Evolutionary conservation across 2,113 vertebrate species (phyloP).

Genomic region (Istiophorus platypterus): DNA sequence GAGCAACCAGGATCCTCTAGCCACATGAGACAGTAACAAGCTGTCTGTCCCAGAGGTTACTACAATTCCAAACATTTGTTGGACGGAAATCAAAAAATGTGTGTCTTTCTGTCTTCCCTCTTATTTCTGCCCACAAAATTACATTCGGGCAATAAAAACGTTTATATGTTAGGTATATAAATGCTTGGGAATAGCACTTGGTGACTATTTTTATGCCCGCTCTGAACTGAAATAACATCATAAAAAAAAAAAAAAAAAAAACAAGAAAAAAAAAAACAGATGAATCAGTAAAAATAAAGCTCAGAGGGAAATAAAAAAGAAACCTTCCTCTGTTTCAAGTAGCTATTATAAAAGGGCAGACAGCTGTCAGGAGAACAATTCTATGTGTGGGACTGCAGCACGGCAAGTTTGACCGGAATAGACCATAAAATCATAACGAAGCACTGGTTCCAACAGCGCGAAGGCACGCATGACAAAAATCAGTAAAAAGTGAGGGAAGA

Average conservation of each 20-base stretch:
- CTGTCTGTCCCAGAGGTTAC: constrained; percentile 70
- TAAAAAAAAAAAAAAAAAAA: constrained; percentile 68
- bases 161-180: constrained; percentile 75
- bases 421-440: constrained; percentile 70
- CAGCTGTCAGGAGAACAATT: constrained; percentile 71
- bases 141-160: constrained; percentile 75
- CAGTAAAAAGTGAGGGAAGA: constrained; percentile 56
- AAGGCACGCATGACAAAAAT: constrained; percentile 65
- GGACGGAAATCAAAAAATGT: constrained; percentile 79
- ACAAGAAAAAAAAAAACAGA: constrained; percentile 65
- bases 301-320: constrained; percentile 57
- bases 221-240: constrained; percentile 68
- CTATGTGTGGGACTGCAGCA: constrained; percentile 60
- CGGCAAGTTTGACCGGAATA: constrained; percentile 68
- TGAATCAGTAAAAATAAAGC: constrained; percentile 74
- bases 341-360: constrained; percentile 72
- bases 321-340: constrained; percentile 61
- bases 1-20: constrained; percentile 60
- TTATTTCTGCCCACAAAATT: constrained; percentile 72
- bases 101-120: constrained; percentile 66
- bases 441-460: constrained; percentile 57
- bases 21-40: constrained; percentile 76
- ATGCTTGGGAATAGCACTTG: constrained; percentile 65
- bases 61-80: constrained; percentile 81
- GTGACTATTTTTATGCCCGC: constrained; percentile 67